A percentile compares a stretch with the other conserved stretches of the same genome.
Evolutionary conservation across 2,888 invertebrate genomes (phyloP).

Genomic region (Euproctis similis): DNA sequence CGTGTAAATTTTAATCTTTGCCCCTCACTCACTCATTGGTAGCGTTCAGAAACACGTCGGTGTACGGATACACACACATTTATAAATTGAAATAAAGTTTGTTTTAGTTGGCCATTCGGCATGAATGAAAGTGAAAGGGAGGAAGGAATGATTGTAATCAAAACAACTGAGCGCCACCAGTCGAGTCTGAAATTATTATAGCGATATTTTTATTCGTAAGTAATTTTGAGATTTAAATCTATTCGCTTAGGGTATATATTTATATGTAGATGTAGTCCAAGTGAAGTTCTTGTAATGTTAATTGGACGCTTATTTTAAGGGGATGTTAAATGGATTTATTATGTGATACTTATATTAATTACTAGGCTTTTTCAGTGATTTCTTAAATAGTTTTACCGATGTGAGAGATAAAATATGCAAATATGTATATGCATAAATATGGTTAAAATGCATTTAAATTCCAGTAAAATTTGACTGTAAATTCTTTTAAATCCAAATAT

Average conservation of each 20-base stretch:
- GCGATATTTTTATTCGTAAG: slow-evolving; percentile 21
- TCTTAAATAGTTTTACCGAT: too few relatives aligned
- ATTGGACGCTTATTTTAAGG: too few relatives aligned
- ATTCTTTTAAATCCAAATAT: too few relatives aligned
- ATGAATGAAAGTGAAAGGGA: slow-evolving; percentile 72
- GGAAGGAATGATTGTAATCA: slow-evolving; percentile 55
- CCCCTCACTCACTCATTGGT: slow-evolving; percentile 57
- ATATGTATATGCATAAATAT: too few relatives aligned
- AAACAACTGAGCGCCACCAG: slow-evolving; percentile 33
- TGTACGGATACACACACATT: slow-evolving; percentile 59
- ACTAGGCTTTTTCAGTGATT: too few relatives aligned
- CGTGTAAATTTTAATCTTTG: slow-evolving; percentile 37
- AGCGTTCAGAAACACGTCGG: slow-evolving; percentile 31
- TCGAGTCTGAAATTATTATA: slow-evolving; percentile 16
- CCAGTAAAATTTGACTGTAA: too few relatives aligned
- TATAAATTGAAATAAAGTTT: slow-evolving; percentile 72
- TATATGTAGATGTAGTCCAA: too few relatives aligned
- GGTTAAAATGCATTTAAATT: too few relatives aligned
- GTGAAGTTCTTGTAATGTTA: too few relatives aligned
- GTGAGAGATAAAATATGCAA: too few relatives aligned
- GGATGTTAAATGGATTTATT: too few relatives aligned
- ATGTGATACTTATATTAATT: too few relatives aligned
- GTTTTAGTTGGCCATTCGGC: slow-evolving; percentile 71
- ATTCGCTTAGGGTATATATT: neutral
- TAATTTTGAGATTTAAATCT: slow-evolving; percentile 15